Base-by-base conservation (phyloP, 1,140 invertebrate species). In the Paracyclopina nana region DNA sequence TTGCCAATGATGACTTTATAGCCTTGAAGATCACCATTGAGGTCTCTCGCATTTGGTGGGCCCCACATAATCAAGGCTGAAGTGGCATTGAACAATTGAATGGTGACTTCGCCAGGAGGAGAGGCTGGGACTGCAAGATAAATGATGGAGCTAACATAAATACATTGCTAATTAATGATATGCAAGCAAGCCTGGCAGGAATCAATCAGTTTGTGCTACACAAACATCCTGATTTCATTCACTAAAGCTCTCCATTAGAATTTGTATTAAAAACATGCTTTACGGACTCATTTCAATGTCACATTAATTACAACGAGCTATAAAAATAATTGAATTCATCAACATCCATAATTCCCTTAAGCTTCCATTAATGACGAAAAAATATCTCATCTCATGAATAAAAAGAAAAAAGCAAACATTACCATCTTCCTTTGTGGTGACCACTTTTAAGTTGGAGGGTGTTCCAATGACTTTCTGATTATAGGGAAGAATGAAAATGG, bases 381-480 rank as follows among this genome's bases (percentile, higher is more conserved):
- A 4, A 2, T 8, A 38, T 38, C 4, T 20, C 8, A 16, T 38
- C 8, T 3, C 8, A 38, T 16, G 3, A 38, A 38, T 5, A 38
- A 2, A 38, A 16, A 20, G 2, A 5, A 3, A 4, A 2, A 38
- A 44, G 24, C n/a, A 44, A 44, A 9, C 6, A 24, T 48, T 22
- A 48, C 45, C 45, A 9, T 48, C 45, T 30, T 48, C 45, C 22
- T 48, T 48, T 9, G 45, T 48, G 11, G n/a, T 48, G 20, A 48
- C 27, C 3, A 26, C 25, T 16, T 28, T 48, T 11, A 48, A 27
- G 16, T 48, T 48, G 16, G 45, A 28, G 3, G 45, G 45, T 27
- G 14, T 11, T 11, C 45, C 45, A 16, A 28, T 48, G 16, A 48
- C 30, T 26, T 14, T 14, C 5, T 29, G 22, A 31, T 48, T 27